Conservation (phyloP, 2,797 vertebrate genomes). For the Centropyge bicolor region DNA sequence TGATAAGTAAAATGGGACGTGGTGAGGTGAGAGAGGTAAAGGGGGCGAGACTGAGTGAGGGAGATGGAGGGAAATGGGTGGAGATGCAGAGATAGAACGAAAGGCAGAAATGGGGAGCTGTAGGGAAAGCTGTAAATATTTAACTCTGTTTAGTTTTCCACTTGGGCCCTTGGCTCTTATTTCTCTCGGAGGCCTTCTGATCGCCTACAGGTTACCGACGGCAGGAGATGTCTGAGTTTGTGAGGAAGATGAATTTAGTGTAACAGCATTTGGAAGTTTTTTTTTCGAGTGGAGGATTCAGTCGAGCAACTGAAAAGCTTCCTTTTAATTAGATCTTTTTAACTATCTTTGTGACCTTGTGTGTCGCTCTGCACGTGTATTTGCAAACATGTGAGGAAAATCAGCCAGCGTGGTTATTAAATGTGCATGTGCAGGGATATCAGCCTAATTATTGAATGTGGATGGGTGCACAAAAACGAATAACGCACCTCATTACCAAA, state of each 20-base stretch:
- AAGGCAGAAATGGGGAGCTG: slow-evolving; percentile 37
- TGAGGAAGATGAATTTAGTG: slow-evolving; percentile 6
- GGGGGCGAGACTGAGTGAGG: slow-evolving; percentile 2
- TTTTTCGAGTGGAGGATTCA: not conserved
- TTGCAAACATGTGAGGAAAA: not conserved
- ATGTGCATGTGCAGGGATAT: slow-evolving; percentile 3
- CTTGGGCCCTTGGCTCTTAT: slow-evolving; percentile 44
- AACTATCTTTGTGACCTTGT: not conserved
- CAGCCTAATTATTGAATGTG: slow-evolving; percentile 12
- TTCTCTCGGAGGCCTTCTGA: slow-evolving; percentile 43
- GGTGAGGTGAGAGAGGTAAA: slow-evolving; percentile 18
- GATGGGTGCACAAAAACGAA: not conserved
- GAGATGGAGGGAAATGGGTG: slow-evolving; percentile 12
- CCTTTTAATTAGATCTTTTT: not conserved
- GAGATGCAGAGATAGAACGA: slow-evolving; percentile 37
- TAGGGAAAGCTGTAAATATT: slow-evolving; percentile 71
- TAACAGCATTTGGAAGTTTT: not conserved
- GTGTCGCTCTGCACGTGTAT: not conserved
- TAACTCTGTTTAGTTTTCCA: slow-evolving; percentile 75
- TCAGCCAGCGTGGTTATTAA: slow-evolving; percentile 14
- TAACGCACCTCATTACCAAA: slow-evolving; percentile 23
- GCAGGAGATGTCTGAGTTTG: slow-evolving; percentile 16
- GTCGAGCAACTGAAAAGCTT: not conserved
- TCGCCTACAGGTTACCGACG: slow-evolving; percentile 54
- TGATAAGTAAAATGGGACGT: slow-evolving; percentile 40